Evolutionary conservation across 1,140 invertebrate species (phyloP), one percentile per base, ranked within the genome.

Genomic region (Drosophila athabasca): DNA sequence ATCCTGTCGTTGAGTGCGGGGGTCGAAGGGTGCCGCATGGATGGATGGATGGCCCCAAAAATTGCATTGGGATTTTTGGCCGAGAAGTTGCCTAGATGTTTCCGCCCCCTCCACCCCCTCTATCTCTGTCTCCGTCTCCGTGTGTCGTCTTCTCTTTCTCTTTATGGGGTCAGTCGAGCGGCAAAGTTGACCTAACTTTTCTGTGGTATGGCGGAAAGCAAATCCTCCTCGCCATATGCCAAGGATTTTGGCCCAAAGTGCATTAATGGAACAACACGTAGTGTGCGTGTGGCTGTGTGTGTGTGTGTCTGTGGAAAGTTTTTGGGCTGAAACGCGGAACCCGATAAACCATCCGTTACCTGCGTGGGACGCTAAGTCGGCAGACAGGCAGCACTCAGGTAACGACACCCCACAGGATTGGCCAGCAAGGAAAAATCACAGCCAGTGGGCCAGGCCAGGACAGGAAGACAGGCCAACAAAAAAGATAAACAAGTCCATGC

Each of bases 111-210:
- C 11, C 11, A 17, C 39, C 51, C 46, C 26, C 1, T 5, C 35
- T 19, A 19, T 19, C 17, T 19, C 17, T 19, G 17, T 19, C 17
- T 19, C 17, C 17, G 35, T 11, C 2, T 1, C 35, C 11, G 35
- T 13, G 35, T 39, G 35, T 15, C 43, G 35, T 15, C 43, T 54
- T 43, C 19, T 49, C 7, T 55, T 26, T 57, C 29, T 9, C 22
- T 45, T 62, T 46, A 67, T 31, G 49, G 48, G 51, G 51, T 43
- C 61, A 48, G 51, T 41, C 50, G 62, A 83, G 60, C 67, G 59
- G 19, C 9, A 65, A 80, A 76, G 76, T 79, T 84, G 85, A 41
- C 68, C 77, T 61, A 85, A 76, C 64, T 80, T 84, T 62, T 9
- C 45, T n/a, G 7, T 50, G 31, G 53, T 31, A 26, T 60, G 9